phyloP scores from a whole-genome alignment of 2,797 vertebrate genomes.

The Micropoecilia bifurca region DNA sequence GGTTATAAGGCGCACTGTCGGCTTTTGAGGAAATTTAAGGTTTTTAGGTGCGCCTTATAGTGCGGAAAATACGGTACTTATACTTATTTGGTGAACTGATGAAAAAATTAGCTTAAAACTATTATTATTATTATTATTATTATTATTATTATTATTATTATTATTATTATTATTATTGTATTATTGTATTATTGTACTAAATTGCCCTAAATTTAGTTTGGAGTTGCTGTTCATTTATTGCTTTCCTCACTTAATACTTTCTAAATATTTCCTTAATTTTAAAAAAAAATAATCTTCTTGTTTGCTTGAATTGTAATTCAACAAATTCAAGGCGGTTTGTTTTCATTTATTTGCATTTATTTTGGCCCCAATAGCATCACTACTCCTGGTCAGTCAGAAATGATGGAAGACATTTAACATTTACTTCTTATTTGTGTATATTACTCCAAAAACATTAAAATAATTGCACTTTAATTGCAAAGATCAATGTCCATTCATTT shows the following conservation, averaged over 20 bases:
- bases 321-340: neutral
- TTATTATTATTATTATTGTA: too few species aligned
- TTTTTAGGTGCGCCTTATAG: too few species aligned
- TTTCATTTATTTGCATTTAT: neutral
- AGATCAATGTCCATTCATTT: neutral
- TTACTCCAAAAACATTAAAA: neutral
- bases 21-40: too few species aligned
- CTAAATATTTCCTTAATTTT: neutral
- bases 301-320: neutral
- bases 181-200: too few species aligned
- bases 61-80: too few species aligned
- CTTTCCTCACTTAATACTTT: neutral
- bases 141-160: too few species aligned
- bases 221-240: neutral
- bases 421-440: neutral
- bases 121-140: too few species aligned
- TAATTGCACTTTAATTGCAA: neutral
- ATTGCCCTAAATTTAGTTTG: neutral
- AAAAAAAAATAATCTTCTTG: neutral
- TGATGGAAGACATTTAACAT: neutral
- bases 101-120: neutral
- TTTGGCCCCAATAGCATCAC: neutral
- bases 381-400: neutral
- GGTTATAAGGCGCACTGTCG: too few species aligned
- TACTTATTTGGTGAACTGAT: neutral